A percentile compares a stretch with the other conserved stretches of the same genome.
Evolutionary conservation across 2,797 vertebrate species (phyloP).

Genomic region (Synaphobranchus kaupii): DNA sequence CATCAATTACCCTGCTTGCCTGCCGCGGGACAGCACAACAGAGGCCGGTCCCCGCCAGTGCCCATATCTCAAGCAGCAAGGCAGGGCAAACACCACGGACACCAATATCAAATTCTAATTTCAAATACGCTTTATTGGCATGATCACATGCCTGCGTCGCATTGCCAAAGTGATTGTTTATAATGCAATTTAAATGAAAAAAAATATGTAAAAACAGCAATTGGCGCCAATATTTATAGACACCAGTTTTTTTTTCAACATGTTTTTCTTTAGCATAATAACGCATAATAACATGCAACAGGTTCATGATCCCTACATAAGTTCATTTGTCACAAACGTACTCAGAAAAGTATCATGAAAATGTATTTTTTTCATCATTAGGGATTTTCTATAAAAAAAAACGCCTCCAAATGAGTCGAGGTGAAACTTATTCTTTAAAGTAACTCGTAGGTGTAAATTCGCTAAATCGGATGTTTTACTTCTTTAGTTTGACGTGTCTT

Average conservation of each 20-base stretch:
- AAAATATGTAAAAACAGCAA: neutral
- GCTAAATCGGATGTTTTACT: neutral
- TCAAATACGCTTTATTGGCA: neutral
- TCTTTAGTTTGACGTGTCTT: neutral
- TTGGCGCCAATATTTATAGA: neutral
- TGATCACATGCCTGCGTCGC: neutral
- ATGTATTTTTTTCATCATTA: neutral
- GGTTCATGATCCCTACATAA: neutral
- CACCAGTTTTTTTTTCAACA: neutral
- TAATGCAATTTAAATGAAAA: neutral
- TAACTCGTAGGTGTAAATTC: neutral
- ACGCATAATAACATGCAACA: no score
- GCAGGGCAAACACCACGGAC: neutral
- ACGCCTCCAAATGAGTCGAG: neutral
- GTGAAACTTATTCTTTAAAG: neutral
- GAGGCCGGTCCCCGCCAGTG: neutral
- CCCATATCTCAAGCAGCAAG: neutral
- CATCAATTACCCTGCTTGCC: slow-evolving; percentile 47
- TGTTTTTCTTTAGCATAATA: neutral
- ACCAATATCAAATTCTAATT: neutral
- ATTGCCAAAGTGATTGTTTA: neutral
- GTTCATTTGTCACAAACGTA: neutral
- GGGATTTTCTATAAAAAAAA: neutral
- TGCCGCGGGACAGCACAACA: neutral
- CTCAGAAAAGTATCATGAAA: neutral